Conservation (phyloP, 2,113 vertebrate genomes). For the Passerina amoena region DNA sequence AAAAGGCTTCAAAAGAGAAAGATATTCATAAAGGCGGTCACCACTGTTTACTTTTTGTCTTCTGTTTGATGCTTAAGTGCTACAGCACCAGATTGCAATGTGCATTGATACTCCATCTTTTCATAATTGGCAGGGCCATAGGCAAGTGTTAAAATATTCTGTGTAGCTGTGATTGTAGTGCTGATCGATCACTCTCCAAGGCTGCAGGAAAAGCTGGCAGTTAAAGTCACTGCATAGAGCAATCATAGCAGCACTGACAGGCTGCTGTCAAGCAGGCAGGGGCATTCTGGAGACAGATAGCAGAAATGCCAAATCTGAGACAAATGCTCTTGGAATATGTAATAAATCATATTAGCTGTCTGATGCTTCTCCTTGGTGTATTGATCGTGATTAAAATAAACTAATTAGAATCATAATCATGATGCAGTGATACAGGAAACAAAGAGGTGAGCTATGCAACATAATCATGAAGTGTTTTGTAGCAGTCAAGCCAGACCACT, state of each 20-base stretch:
- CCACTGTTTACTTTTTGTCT: not conserved
- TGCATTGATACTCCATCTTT: not conserved
- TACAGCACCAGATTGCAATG: not conserved
- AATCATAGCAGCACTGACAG: conserved; percentile 40
- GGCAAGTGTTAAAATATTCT: not conserved
- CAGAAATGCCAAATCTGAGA: conserved; percentile 40
- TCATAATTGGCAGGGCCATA: not conserved
- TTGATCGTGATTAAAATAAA: conserved; percentile 65
- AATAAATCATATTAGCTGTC: conserved; percentile 59
- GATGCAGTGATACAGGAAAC: not conserved
- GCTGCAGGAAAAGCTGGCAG: conserved; percentile 16
- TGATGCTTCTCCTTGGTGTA: conserved; percentile 30
- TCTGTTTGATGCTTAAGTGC: not conserved
- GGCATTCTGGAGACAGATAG: conserved; percentile 16
- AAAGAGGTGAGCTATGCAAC: not conserved
- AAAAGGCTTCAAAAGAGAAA: not conserved
- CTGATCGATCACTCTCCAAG: not conserved
- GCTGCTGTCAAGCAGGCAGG: conserved; percentile 46
- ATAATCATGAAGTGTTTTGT: not conserved
- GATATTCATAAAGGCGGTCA: not conserved
- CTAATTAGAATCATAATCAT: conserved; percentile 46
- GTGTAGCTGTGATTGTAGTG: not conserved
- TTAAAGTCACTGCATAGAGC: conserved; percentile 2
- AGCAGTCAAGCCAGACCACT: not conserved
- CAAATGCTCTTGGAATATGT: conserved; percentile 33